Conservation (phyloP, 2,888 invertebrate species). For the Alsophila aescularia region DNA sequence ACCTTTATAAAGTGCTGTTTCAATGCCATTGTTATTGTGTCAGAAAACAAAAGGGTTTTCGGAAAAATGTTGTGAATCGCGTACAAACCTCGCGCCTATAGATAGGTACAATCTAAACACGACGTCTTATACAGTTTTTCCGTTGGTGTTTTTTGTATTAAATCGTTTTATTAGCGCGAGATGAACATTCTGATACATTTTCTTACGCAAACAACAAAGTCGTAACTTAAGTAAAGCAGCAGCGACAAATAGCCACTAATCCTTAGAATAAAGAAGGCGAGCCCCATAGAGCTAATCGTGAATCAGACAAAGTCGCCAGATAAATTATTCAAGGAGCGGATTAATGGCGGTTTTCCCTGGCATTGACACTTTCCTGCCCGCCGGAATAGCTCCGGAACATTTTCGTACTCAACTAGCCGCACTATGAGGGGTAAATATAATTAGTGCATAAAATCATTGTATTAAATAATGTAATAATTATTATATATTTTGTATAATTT, state of each 20-base stretch:
- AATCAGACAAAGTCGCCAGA: constrained; percentile 42
- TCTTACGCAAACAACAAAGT: constrained; percentile 12
- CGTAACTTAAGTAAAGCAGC: constrained; percentile 19
- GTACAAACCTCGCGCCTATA: no score
- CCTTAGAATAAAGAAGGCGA: constrained; percentile 36
- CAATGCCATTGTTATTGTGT: no score
- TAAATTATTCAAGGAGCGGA: constrained; percentile 49
- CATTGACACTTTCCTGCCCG: constrained; percentile 47
- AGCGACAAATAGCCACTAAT: constrained; percentile 30
- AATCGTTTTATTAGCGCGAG: no score
- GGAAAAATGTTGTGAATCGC: no score
- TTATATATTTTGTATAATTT: no score
- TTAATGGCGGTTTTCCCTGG: constrained; percentile 48
- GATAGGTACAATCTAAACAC: no score
- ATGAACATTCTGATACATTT: background rate
- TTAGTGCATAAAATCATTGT: background rate
- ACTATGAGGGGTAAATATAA: constrained; percentile 3
- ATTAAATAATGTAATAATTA: no score
- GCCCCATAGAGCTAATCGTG: constrained; percentile 36
- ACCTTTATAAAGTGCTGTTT: no score
- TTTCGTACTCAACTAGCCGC: constrained; percentile 31
- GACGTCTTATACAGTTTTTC: no score
- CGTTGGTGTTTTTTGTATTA: no score
- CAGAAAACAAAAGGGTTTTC: no score
- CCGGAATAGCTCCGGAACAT: constrained; percentile 23